Base-by-base conservation (phyloP, 1,140 invertebrate genomes). In the Acyrthosiphon pisum region DNA sequence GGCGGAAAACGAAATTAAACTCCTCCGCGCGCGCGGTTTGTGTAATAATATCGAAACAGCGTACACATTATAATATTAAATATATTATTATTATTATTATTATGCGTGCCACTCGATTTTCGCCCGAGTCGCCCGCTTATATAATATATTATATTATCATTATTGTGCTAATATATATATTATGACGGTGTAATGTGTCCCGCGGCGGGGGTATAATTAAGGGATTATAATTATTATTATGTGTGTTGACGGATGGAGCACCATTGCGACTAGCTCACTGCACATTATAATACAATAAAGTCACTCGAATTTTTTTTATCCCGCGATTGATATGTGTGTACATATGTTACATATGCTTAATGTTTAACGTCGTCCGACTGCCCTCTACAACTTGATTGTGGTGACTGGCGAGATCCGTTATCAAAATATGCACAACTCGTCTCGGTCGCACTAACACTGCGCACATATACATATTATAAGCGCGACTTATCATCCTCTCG, bases 1-100 rank as follows among this genome's bases (percentile, higher is more conserved):
- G 41, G 41, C 30, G 90, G 56, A 91, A 91, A 91, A 91, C 41
- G 37, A 91, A 68, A 91, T 91, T 81, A 91, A 37, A 53, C 35
- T 60, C 50, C 56, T 23, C 56, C 68, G 56, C 90, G 26, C 90
- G 26, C 60, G 41, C 41, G 37, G 83, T 41, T 26, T 44, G 30
- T 41, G 60, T 76, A 76, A 76, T 76, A 76, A 76, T 76, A 76
- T 76, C 60, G 60, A 76, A 76, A 76, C 60, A 35, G 60, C 41
- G 41, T 76, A 76, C n/a, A 76, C n/a, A 76, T n/a, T 18, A 76
- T 76, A 35, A n/a, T 60, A 26, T 48, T 48, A 48, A 41, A 41
- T 41, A n/a, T 68, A 68, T 68, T 68, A 68, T n/a, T 56, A 56
- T 56, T 56, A 60, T 60, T 68, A 68, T 68, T 76, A 76, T n/a